These are phyloP conservation scores for Hydrochoerus hydrochaeris DNA, from an alignment of 2,113 vertebrate genomes.

Conservation along the genomic window DNA sequence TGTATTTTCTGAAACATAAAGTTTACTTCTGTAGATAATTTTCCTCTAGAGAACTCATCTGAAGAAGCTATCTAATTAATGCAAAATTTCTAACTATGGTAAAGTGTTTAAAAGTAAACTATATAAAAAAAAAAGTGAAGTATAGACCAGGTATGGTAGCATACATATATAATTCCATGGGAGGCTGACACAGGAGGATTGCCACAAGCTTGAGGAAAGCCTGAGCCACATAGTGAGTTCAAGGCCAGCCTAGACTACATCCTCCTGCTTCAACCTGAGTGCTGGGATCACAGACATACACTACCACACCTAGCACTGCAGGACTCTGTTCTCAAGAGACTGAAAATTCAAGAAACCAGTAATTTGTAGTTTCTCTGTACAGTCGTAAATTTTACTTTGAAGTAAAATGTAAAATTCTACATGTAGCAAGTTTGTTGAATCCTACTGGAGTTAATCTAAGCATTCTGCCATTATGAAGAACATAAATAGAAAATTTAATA, in stretches of 20 bases:
- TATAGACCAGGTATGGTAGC: neutral
- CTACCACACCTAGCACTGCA: neutral
- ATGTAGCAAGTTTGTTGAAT: conserved; percentile 45
- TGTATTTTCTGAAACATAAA: conserved; percentile 53
- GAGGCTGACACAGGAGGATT: neutral
- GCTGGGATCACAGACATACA: neutral
- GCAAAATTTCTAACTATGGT: conserved; percentile 28
- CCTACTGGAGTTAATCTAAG: conserved; percentile 29
- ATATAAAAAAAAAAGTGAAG: conserved; percentile 50
- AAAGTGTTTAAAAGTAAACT: conserved; percentile 48
- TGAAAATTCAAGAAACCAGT: conserved; percentile 61
- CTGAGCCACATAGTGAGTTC: neutral
- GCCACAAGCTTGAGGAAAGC: neutral
- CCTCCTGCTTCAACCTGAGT: neutral
- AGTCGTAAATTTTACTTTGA: conserved; percentile 43
- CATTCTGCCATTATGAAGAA: conserved; percentile 29
- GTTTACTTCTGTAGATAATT: conserved; percentile 17
- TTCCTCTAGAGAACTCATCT: conserved; percentile 30
- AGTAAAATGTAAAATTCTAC: conserved; percentile 58
- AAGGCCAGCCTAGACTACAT: neutral
- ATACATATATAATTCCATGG: neutral
- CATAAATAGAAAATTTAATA: conserved; percentile 12
- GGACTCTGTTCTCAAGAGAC: conserved; percentile 36
- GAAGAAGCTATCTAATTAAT: conserved; percentile 40
- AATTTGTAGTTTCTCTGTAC: conserved; percentile 62